These are phyloP conservation scores for Lutjanus erythropterus DNA, from an alignment of 2,113 vertebrate genomes.

Conservation along the genomic window DNA sequence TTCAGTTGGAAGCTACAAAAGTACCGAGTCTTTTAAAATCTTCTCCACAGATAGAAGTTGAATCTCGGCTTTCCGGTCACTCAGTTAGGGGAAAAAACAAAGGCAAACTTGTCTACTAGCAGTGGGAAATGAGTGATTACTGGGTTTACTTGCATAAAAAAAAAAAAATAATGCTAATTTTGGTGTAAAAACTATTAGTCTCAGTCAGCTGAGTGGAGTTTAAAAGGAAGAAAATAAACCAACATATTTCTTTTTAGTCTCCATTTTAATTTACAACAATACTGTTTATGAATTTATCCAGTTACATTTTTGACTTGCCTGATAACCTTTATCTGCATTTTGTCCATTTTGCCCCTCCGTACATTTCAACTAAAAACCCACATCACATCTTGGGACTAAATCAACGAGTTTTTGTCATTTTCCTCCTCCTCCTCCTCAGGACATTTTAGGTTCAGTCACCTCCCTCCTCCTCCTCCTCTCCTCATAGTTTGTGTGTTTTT, in stretches of 20 bases:
- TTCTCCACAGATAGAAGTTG: too few species aligned
- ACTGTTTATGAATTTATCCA: neutral
- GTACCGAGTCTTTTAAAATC: too few species aligned
- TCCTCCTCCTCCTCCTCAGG: slow-evolving; percentile 44
- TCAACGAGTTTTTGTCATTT: slow-evolving; percentile 26
- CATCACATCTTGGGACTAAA: slow-evolving; percentile 36
- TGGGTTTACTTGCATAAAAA: too few species aligned
- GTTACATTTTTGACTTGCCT: neutral
- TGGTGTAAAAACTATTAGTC: too few species aligned
- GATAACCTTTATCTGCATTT: neutral
- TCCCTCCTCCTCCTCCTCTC: neutral
- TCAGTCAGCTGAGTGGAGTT: too few species aligned
- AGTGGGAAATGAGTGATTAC: too few species aligned
- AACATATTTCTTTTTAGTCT: neutral
- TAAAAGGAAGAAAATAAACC: neutral
- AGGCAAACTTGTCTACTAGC: too few species aligned
- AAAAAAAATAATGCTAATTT: too few species aligned
- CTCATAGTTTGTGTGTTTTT: slow-evolving; percentile 65
- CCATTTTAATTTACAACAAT: neutral
- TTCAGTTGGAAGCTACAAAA: too few species aligned
- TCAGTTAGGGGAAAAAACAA: too few species aligned
- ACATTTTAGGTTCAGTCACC: slow-evolving; percentile 43
- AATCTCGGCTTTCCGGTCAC: too few species aligned
- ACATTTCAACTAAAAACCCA: neutral
- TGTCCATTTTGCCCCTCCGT: slow-evolving; percentile 17